A percentile compares a stretch with the other conserved stretches of the same genome.
Evolutionary conservation across 2,797 vertebrate genomes (phyloP).

Genomic region (Coreius guichenoti): DNA sequence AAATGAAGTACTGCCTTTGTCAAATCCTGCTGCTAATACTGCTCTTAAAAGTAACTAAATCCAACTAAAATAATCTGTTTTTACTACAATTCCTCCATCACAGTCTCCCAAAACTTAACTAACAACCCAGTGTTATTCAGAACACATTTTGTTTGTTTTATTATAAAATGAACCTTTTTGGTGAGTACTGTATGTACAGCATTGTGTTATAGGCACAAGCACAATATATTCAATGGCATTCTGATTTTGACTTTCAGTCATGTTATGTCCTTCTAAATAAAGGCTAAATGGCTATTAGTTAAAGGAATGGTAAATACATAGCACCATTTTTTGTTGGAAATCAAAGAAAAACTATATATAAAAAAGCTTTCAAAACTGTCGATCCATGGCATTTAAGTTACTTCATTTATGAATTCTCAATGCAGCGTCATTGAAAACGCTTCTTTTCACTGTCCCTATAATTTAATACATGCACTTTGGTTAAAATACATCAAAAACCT

Average conservation of each 20-base stretch:
- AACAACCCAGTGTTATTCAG: slow-evolving; percentile 44
- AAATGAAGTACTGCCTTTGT: not conserved
- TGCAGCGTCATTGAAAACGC: slow-evolving; percentile 65
- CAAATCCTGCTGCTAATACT: slow-evolving; percentile 32
- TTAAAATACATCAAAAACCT: slow-evolving; percentile 75
- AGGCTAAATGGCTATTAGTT: slow-evolving; percentile 84
- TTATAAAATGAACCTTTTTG: slow-evolving; percentile 57
- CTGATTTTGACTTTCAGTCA: slow-evolving; percentile 62
- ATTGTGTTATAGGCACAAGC: slow-evolving; percentile 57
- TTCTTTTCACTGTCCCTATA: slow-evolving; percentile 61
- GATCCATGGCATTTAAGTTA: slow-evolving; percentile 56
- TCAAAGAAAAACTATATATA: slow-evolving; percentile 69
- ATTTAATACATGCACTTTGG: slow-evolving; percentile 78
- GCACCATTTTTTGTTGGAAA: slow-evolving; percentile 90
- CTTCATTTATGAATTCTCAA: slow-evolving; percentile 66
- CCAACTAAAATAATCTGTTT: slow-evolving; percentile 10
- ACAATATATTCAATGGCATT: slow-evolving; percentile 60
- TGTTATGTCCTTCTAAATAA: slow-evolving; percentile 81
- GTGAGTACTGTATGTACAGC: slow-evolving; percentile 61
- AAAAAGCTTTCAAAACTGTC: slow-evolving; percentile 59
- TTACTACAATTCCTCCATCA: slow-evolving; percentile 4
- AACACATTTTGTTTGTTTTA: slow-evolving; percentile 52
- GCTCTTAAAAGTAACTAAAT: slow-evolving; percentile 33
- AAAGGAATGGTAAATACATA: slow-evolving; percentile 99
- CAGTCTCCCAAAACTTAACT: slow-evolving; percentile 44